Evolutionary conservation across 2,888 invertebrate species (phyloP).

Genomic region (Hartigia nigra): DNA sequence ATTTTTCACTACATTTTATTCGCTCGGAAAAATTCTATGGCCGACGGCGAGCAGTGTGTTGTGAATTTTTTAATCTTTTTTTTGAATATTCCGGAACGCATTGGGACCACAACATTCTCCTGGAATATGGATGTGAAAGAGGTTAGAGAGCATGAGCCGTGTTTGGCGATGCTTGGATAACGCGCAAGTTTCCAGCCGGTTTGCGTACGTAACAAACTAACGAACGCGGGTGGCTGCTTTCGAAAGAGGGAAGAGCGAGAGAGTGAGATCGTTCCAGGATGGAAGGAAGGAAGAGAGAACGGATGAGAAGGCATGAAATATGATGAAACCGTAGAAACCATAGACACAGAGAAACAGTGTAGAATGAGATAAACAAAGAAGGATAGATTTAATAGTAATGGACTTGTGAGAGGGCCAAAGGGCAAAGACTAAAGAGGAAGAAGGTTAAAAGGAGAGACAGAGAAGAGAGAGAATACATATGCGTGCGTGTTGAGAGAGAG

Average conservation of each 20-base stretch:
- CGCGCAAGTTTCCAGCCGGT: constrained; percentile 34
- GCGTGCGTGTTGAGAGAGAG: constrained; percentile 11
- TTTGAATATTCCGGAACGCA: not conserved
- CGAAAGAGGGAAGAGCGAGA: constrained; percentile 2
- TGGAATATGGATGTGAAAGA: not conserved
- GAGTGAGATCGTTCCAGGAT: not conserved
- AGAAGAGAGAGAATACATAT: constrained; percentile 5
- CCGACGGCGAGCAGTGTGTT: not conserved
- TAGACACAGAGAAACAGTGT: constrained; percentile 8
- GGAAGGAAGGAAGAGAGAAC: constrained; percentile 24
- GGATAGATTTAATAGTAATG: not conserved
- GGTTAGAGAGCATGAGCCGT: not conserved
- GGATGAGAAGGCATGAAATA: constrained; percentile 21
- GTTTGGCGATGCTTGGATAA: constrained; percentile 31
- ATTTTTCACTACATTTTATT: not conserved
- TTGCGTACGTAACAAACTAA: constrained; percentile 35
- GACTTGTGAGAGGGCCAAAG: not conserved
- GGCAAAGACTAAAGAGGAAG: not conserved
- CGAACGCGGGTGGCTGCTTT: constrained; percentile 6
- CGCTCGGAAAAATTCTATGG: not conserved
- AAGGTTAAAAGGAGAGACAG: constrained; percentile 14
- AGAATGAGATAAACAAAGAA: constrained; percentile 15
- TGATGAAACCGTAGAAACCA: constrained; percentile 16
- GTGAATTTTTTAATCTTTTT: not conserved
- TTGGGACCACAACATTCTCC: not conserved